A percentile compares a stretch with the other conserved stretches of the same genome.
phyloP scores from a whole-genome alignment of 2,113 vertebrate genomes.

The Tragelaphus scriptus region DNA sequence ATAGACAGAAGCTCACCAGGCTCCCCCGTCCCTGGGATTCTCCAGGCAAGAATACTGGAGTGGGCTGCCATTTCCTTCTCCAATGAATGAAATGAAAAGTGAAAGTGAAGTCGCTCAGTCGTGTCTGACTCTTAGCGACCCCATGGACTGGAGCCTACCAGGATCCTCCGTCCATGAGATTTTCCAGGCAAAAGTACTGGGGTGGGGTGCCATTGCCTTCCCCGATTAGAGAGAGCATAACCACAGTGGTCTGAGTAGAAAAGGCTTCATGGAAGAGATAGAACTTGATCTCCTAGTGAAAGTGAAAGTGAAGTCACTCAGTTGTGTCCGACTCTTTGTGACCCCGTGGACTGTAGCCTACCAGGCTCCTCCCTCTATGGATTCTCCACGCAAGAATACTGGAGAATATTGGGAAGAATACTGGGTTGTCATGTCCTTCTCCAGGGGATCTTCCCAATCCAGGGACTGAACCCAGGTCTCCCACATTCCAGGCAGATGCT shows the following conservation, averaged over 20 bases:
- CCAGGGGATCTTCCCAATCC: neutral
- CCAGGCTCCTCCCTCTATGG: neutral
- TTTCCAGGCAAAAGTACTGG: no score
- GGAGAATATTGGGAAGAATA: no score
- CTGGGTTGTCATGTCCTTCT: neutral
- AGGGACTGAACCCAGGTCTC: neutral
- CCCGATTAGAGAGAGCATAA: neutral
- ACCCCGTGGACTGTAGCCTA: neutral
- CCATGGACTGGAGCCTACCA: no score
- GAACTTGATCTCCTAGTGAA: neutral
- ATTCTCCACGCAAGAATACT: neutral
- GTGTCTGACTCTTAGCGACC: no score
- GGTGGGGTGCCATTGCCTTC: no score
- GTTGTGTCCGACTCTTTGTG: rapidly evolving
- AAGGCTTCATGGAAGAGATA: neutral
- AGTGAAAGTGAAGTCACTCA: neutral
- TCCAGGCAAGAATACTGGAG: no score
- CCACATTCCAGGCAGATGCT: neutral
- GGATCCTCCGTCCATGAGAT: no score
- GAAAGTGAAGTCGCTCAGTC: no score
- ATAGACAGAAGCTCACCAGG: no score
- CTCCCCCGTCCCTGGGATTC: no score
- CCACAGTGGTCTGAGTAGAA: neutral
- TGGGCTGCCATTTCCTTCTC: no score
- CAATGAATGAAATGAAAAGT: no score